phyloP scores from a whole-genome alignment of 2,797 vertebrate genomes.

The Molossus molossus region DNA sequence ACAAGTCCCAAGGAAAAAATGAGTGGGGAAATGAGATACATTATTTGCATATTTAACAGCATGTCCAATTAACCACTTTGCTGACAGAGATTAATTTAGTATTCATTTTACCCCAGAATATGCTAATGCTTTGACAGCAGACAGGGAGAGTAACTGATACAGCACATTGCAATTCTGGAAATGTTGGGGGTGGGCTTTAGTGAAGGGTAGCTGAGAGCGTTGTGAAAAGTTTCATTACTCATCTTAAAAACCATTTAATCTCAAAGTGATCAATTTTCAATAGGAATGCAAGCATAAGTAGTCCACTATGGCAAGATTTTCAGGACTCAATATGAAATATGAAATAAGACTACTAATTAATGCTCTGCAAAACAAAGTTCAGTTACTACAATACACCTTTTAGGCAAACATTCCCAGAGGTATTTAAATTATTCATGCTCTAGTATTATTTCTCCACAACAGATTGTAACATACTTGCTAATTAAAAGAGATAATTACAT shows the following conservation, averaged over 20 bases:
- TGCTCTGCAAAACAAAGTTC: background rate
- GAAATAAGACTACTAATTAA: background rate
- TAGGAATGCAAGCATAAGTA: constrained; percentile 39
- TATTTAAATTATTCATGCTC: constrained; percentile 24
- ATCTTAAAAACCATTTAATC: constrained; percentile 61
- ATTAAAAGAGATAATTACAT: constrained; percentile 38
- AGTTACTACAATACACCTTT: constrained; percentile 27
- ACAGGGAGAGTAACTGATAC: constrained; percentile 88
- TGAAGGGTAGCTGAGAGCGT: constrained; percentile 75
- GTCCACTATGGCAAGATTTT: constrained; percentile 52
- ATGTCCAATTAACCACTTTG: constrained; percentile 90
- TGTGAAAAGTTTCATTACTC: constrained; percentile 55
- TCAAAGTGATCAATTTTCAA: constrained; percentile 66
- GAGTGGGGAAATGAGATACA: constrained; percentile 90
- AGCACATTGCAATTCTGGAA: constrained; percentile 87
- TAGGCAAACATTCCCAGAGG: constrained; percentile 12
- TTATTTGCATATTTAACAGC: constrained; percentile 90
- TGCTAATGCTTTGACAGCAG: constrained; percentile 88
- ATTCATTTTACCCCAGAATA: constrained; percentile 89
- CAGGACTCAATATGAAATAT: constrained; percentile 47
- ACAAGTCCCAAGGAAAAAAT: constrained; percentile 91
- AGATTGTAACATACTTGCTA: background rate
- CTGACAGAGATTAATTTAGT: constrained; percentile 90
- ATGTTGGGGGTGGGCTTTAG: constrained; percentile 86
- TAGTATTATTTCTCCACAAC: constrained; percentile 9